phyloP scores from a whole-genome alignment of 1,140 invertebrate species.

The Triops longicaudatus region DNA sequence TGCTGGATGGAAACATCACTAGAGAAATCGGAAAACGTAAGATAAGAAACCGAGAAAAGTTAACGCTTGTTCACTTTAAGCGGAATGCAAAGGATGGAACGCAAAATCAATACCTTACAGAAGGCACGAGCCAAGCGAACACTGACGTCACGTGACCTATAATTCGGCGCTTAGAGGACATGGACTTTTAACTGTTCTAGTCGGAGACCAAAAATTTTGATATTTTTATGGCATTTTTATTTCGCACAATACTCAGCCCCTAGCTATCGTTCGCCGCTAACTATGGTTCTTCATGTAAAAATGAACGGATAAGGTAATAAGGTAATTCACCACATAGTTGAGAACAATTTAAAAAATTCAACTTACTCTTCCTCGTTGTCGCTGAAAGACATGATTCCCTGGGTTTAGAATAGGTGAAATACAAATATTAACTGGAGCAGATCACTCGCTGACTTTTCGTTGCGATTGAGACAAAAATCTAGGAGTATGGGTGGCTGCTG shows the following conservation, averaged over 20 bases:
- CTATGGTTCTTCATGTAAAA: too few species aligned
- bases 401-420: background rate
- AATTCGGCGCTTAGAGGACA: background rate
- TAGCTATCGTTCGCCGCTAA: too few species aligned
- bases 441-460: background rate
- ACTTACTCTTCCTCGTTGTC: constrained; percentile 1
- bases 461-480: background rate
- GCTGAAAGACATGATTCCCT: constrained; percentile 11
- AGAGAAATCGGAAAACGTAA: too few species aligned
- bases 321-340: too few species aligned
- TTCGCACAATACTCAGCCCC: too few species aligned
- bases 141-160: background rate
- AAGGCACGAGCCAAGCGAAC: background rate
- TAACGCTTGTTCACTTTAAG: too few species aligned
- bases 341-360: background rate
- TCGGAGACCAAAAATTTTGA: too few species aligned
- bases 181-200: background rate
- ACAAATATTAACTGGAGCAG: background rate
- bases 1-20: background rate
- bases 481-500: background rate
- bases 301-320: too few species aligned
- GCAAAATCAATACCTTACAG: background rate
- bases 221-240: too few species aligned
- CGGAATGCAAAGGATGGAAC: background rate
- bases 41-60: too few species aligned